Conservation (phyloP, 2,888 invertebrate genomes). For the Drosophila fulvimacula region DNA sequence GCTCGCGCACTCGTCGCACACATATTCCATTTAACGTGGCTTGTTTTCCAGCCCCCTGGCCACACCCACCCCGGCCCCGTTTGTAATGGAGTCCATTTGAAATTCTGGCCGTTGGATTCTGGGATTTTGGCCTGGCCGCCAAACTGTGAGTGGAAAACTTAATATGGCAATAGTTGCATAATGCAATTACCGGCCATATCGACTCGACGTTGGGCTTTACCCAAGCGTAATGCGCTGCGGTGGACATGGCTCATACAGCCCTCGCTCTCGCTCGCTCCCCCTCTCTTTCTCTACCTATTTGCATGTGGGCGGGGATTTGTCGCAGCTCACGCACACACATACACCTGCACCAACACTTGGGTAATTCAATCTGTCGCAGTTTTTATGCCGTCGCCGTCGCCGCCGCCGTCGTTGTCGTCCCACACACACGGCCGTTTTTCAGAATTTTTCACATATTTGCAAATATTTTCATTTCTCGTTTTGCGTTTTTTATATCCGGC, state of each 20-base stretch:
- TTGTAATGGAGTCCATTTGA: constrained; percentile 25
- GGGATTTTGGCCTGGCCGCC: constrained; percentile 18
- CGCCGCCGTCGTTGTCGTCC: constrained; percentile 25
- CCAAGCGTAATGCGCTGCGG: constrained; percentile 52
- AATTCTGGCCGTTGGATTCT: constrained; percentile 17
- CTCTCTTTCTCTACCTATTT: background rate
- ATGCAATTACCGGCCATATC: constrained; percentile 76
- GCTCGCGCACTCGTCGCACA: constrained; percentile 29
- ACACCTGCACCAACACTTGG: constrained; percentile 43
- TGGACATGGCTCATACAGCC: constrained; percentile 22
- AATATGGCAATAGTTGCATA: constrained; percentile 79
- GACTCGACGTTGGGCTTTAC: constrained; percentile 39
- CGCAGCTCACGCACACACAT: constrained; percentile 23
- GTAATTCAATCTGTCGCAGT: constrained; percentile 78
- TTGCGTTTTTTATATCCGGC: constrained; percentile 47
- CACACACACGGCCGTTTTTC: constrained; percentile 54
- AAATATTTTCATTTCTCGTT: constrained; percentile 72
- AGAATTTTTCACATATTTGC: constrained; percentile 76
- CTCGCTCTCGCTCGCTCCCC: background rate
- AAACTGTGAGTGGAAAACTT: constrained; percentile 72
- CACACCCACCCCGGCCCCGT: background rate
- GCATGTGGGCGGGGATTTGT: constrained; percentile 2
- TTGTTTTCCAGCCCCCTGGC: background rate
- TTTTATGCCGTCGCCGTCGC: constrained; percentile 45
- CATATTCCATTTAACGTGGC: constrained; percentile 44